Percentiles rank a stretch among this genome's conserved stretches.
These are phyloP conservation scores for Mycalesis mineus DNA, from an alignment of 2,888 invertebrate species.

Conservation along the genomic window DNA sequence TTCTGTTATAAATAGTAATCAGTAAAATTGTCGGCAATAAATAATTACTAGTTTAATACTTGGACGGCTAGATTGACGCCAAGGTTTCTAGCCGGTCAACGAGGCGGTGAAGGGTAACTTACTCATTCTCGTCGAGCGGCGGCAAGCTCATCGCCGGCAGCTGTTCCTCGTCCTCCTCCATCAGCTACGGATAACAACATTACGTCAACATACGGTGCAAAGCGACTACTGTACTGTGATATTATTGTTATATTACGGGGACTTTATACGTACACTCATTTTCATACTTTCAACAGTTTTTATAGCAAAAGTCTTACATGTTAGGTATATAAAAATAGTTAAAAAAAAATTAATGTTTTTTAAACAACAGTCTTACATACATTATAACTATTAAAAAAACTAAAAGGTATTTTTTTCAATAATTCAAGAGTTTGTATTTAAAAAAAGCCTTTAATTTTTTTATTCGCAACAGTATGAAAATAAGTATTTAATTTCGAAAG, in stretches of 20 bases:
- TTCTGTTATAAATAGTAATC: too few species aligned
- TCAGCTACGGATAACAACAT: slow-evolving; percentile 61
- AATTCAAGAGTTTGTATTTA: too few species aligned
- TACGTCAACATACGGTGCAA: slow-evolving; percentile 73
- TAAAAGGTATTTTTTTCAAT: too few species aligned
- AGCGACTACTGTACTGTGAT: slow-evolving; percentile 60
- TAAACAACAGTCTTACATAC: too few species aligned
- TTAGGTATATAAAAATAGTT: not conserved
- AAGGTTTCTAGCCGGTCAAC: not conserved
- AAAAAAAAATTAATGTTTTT: too few species aligned
- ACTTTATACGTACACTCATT: not conserved
- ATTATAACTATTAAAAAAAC: too few species aligned
- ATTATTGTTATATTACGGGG: slow-evolving; percentile 23
- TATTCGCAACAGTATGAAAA: not conserved
- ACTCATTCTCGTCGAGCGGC: slow-evolving; percentile 62
- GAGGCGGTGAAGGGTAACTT: slow-evolving; percentile 43
- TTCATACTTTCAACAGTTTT: not conserved
- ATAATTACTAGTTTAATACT: not conserved
- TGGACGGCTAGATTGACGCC: not conserved
- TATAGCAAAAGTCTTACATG: not conserved
- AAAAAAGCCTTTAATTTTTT: too few species aligned
- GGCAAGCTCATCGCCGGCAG: slow-evolving; percentile 56
- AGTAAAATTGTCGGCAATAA: not conserved
- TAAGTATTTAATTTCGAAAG: not conserved
- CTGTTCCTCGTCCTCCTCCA: slow-evolving; percentile 59